These are phyloP conservation scores for Sminthurides bifidus DNA, from an alignment of 1,140 invertebrate species.

Conservation along the genomic window DNA sequence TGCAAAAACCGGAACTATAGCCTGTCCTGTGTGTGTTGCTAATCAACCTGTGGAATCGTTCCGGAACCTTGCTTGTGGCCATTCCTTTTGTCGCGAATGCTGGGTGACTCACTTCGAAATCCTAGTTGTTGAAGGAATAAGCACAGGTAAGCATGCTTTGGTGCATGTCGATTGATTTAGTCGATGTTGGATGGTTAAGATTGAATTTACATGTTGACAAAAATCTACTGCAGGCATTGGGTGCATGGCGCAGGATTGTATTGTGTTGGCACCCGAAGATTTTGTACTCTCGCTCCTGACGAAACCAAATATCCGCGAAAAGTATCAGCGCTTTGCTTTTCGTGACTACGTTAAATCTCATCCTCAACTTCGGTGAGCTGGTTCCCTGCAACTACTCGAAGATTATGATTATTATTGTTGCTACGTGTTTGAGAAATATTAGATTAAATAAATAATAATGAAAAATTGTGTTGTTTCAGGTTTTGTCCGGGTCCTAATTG, in stretches of 20 bases:
- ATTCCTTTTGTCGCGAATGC: slow-evolving; percentile 87
- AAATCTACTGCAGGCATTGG: too few relatives aligned
- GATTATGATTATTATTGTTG: slow-evolving; percentile 18
- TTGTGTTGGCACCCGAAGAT: slow-evolving; percentile 84
- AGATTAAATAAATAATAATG: not conserved
- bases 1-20: slow-evolving; percentile 33
- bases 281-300: slow-evolving; percentile 78
- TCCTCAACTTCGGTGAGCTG: slow-evolving; percentile 53
- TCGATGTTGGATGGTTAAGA: not conserved
- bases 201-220: slow-evolving; percentile 30
- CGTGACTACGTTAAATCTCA: slow-evolving; percentile 91
- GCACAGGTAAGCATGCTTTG: slow-evolving; percentile 45
- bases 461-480: slow-evolving; percentile 3
- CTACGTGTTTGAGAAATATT: not conserved
- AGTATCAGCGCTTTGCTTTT: slow-evolving; percentile 91
- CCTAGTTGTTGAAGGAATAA: slow-evolving; percentile 78
- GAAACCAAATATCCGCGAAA: slow-evolving; percentile 66
- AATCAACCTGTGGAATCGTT: slow-evolving; percentile 49
- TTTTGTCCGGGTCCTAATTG: slow-evolving; percentile 97
- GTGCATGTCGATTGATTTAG: not conserved
- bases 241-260: slow-evolving; percentile 91
- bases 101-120: slow-evolving; percentile 93
- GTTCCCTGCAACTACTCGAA: not conserved
- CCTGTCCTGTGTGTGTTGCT: slow-evolving; percentile 52
- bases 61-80: slow-evolving; percentile 70